These are phyloP conservation scores for Poecilus cupreus DNA, from an alignment of 2,888 invertebrate species.

Conservation along the genomic window DNA sequence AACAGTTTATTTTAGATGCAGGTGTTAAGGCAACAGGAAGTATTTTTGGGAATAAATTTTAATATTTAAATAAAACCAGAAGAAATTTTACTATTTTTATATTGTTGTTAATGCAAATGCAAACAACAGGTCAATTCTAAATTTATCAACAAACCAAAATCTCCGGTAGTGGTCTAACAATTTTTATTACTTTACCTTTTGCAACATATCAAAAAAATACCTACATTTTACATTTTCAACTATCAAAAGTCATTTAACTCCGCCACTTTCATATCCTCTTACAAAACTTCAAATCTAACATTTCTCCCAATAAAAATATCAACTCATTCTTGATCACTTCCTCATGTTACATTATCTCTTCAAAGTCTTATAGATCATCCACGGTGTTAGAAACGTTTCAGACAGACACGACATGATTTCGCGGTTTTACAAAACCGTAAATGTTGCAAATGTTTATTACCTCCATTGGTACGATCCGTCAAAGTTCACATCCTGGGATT, in stretches of 20 bases:
- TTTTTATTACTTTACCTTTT: constrained; percentile 3
- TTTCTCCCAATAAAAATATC: neutral
- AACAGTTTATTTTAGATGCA: too few relatives aligned
- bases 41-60: constrained; percentile 1
- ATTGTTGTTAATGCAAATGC: constrained; percentile 4
- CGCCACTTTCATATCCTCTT: neutral
- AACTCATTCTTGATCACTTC: neutral
- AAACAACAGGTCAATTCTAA: neutral
- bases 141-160: neutral
- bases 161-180: neutral
- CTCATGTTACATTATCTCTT: neutral
- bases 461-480: constrained; percentile 76
- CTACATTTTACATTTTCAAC: too few relatives aligned
- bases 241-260: neutral
- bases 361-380: neutral
- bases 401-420: neutral
- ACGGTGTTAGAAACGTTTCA: too few relatives aligned
- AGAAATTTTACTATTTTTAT: neutral
- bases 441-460: constrained; percentile 64
- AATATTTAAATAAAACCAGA: neutral
- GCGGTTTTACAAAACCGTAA: neutral
- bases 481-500: constrained; percentile 73
- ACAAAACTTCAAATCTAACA: neutral
- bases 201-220: neutral
- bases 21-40: neutral